Conservation (phyloP, 2,888 invertebrate species). For the Ferrisia virgata region DNA sequence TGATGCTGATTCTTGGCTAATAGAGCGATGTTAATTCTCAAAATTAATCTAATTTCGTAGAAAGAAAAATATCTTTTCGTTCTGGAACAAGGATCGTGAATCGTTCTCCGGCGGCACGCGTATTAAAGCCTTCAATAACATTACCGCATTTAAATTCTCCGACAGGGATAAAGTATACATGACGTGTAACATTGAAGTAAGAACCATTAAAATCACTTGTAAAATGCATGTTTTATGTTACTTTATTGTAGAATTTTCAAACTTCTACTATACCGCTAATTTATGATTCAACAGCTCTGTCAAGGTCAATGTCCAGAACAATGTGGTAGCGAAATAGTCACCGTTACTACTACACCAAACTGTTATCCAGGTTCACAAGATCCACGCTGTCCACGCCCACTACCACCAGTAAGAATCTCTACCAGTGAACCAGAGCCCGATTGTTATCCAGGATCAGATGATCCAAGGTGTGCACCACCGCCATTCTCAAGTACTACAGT, state of each 20-base stretch:
- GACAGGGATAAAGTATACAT: constrained; percentile 69
- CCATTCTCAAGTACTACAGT: constrained; percentile 48
- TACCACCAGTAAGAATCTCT: constrained; percentile 48
- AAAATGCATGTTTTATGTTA: no score
- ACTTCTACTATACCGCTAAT: no score
- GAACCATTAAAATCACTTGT: neutral
- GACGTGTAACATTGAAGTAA: constrained; percentile 71
- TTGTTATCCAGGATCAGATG: constrained; percentile 53
- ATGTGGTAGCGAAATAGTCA: neutral
- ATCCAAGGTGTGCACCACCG: constrained; percentile 52
- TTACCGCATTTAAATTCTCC: constrained; percentile 72
- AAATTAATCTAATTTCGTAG: constrained; percentile 53
- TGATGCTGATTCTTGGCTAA: neutral
- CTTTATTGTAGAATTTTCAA: neutral
- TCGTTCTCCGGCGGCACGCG: constrained; percentile 62
- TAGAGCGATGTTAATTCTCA: neutral
- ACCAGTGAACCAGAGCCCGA: constrained; percentile 48
- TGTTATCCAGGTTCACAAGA: constrained; percentile 53
- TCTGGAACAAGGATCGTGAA: constrained; percentile 57
- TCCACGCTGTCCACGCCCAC: constrained; percentile 48
- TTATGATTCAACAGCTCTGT: constrained; percentile 14
- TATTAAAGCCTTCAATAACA: constrained; percentile 64
- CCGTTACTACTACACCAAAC: constrained; percentile 45
- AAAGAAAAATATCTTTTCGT: constrained; percentile 64
- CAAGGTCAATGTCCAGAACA: constrained; percentile 29